A percentile compares a stretch with the other conserved stretches of the same genome.
phyloP scores from a whole-genome alignment of 2,888 invertebrate species.

The Onchidella celtica region DNA sequence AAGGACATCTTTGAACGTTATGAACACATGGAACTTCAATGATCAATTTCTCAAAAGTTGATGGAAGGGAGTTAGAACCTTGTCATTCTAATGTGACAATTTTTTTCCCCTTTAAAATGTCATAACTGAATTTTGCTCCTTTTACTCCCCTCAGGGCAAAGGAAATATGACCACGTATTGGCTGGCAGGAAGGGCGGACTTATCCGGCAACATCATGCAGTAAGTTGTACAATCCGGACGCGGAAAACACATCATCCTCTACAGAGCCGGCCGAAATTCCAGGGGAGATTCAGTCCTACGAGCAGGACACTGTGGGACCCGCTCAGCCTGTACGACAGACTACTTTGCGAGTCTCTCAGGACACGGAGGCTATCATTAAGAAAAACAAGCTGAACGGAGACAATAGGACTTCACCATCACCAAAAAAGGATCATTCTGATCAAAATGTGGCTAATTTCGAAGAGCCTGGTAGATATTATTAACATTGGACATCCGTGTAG shows the following conservation, averaged over 20 bases:
- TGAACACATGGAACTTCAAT: too few relatives aligned
- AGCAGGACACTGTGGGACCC: background rate
- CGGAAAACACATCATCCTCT: background rate
- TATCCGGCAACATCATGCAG: slow-evolving; percentile 7
- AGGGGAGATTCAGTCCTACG: slow-evolving; percentile 34
- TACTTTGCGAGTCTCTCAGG: too few relatives aligned
- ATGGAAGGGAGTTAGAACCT: too few relatives aligned
- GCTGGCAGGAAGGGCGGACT: slow-evolving; percentile 36
- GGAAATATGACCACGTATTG: slow-evolving; percentile 53
- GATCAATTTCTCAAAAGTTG: too few relatives aligned
- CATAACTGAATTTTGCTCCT: too few relatives aligned
- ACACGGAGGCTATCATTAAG: too few relatives aligned
- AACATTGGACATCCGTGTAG: background rate
- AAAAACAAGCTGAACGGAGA: background rate
- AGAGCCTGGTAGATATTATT: background rate
- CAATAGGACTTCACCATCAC: background rate
- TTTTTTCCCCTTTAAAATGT: too few relatives aligned
- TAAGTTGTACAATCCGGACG: slow-evolving; percentile 13
- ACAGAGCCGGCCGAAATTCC: slow-evolving; percentile 15
- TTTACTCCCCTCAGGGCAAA: slow-evolving; percentile 48
- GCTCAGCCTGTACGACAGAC: background rate
- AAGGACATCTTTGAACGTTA: too few relatives aligned
- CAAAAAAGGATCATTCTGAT: too few relatives aligned
- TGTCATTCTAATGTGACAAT: too few relatives aligned
- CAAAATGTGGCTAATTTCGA: too few relatives aligned